Evolutionary conservation across 2,113 vertebrate species (phyloP), one percentile per base, ranked within the genome.

Genomic region (Leucopternis melanops): DNA sequence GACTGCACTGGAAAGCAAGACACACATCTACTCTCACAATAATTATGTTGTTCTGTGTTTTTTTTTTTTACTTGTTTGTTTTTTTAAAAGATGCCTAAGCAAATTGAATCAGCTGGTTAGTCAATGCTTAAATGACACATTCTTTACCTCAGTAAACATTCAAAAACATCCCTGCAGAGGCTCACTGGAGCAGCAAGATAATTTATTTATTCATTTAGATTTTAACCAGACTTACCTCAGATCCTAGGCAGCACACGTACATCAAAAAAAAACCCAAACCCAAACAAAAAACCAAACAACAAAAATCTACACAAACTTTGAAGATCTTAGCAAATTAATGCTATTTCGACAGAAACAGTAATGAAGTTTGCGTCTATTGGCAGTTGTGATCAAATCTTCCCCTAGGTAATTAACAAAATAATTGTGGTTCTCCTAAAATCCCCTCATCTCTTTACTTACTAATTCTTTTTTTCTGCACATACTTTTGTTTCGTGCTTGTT

Each of bases 131-230:
- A 96, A 94, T 69, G 50, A 80, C 66, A 96, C 5, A 15, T 85
- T 90, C 73, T 67, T 88, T 87, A 92, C 77, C 38, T 81, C 13
- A 9, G 52, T 66, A 82, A 92, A 89, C 49, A 77, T 61, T 71
- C 66, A 65, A 96, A 96, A 44, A 7, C 58, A 50, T 73, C 69
- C 66, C 50, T 71, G 58, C 65, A 93, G 81, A 77, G 26, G 49
- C 34, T 93, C 29, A 80, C 19, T 86, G 69, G 40, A 92, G 81
- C 93, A 94, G 85, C 29, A 94, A 88, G 54, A 75, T 59, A 25
- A 94, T 94, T 86, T 90, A 88, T 90, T 94, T 90, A 86, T 65
- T 86, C 34, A 83, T 90, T 92, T 92, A 77, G 69, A 73, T 95
- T 86, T 90, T 82, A 89, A 80, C 21, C 78, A 93, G 69, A 91